Base-by-base conservation (phyloP, 2,888 invertebrate genomes). In the Mesoligia furuncula region DNA sequence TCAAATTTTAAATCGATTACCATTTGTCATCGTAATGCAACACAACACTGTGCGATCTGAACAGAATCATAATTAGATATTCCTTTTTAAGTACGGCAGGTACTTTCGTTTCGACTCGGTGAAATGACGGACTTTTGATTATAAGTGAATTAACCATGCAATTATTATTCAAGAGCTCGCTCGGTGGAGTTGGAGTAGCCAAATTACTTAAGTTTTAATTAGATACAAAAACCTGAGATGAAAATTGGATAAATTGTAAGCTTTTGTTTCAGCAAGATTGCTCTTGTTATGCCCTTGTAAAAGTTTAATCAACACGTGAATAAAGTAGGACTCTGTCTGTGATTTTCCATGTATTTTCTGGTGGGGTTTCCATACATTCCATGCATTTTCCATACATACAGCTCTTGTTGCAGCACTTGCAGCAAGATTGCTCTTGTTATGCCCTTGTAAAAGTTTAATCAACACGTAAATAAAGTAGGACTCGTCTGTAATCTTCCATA, bases 11-110 rank as follows among this genome's bases (percentile, higher is more conserved):
- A 70, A 88, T 89, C 89, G 89, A 87, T 85, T 88, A 87, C 80
- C 83, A 86, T 90, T 91, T 92, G 90, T 92, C 91, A 92, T 94
- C 89, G 83, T 85, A 91, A 94, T 93, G 89, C 91, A 88, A 84
- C 77, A 83, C 88, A 88, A 84, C 89, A 88, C 88, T 80, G 39
- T 73, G 80, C 73, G 75, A 86, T 73, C 78, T 79, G 79, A 62
- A 64, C 59, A 64, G 80, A 86, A 85, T 85, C 79, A 83, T 83
- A 89, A 90, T 87, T 79, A 68, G 67, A n/a, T 75, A 87, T 88
- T 77, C 57, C 36, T 83, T 87, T 84, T 81, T 81, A 75, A 75
- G 79, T 67, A 67, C 36, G 42, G 42, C 3, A 42, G 48, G 68
- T 74, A 85, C 79, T 86, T 85, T 78, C 79, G 76, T 76, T 80